phyloP scores from a whole-genome alignment of 2,888 invertebrate species.

The Drosophila antonietae region DNA sequence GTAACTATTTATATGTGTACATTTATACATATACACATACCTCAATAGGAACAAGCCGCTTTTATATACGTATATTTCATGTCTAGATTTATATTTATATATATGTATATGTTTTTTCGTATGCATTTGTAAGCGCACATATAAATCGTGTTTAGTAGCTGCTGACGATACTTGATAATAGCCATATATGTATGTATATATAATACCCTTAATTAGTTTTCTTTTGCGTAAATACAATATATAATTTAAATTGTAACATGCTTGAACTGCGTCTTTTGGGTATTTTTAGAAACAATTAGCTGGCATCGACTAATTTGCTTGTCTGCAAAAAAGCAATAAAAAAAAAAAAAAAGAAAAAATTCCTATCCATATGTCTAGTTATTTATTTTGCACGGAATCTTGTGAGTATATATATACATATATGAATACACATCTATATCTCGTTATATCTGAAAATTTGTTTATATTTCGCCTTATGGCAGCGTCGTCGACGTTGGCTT shows the following conservation, averaged over 20 bases:
- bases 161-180: not conserved
- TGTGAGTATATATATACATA: not conserved
- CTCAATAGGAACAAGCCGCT: too few relatives aligned
- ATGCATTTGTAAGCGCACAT: not conserved
- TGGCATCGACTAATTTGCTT: conserved; percentile 10
- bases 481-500: conserved; percentile 19
- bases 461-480: conserved; percentile 51
- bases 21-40: not conserved
- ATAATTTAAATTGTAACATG: conserved; percentile 1
- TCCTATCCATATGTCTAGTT: conserved; percentile 1
- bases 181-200: not conserved
- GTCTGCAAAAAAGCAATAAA: not conserved
- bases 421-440: not conserved
- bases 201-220: not conserved
- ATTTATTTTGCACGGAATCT: conserved; percentile 15
- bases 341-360: not conserved
- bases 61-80: not conserved
- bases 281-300: conserved; percentile 11
- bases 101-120: not conserved
- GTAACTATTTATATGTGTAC: not conserved
- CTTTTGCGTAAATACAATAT: not conserved
- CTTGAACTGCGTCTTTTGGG: not conserved
- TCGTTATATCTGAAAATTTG: conserved; percentile 36
- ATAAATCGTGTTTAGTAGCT: not conserved
- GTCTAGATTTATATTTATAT: not conserved